Conservation (phyloP, 2,888 invertebrate genomes). For the Oscheius sp. region DNA sequence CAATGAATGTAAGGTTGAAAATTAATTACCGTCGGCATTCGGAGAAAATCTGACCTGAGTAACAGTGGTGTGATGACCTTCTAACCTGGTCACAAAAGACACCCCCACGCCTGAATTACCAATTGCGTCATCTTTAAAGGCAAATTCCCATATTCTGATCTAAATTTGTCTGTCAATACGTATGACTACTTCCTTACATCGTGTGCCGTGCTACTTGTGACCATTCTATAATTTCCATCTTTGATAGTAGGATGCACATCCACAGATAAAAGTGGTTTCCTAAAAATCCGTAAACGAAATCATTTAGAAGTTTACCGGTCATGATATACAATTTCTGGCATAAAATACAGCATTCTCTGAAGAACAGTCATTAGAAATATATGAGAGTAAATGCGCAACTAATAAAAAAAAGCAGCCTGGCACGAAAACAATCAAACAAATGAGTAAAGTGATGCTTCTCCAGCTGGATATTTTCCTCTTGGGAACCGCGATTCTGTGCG, state of each 20-base stretch:
- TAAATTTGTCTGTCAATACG: constrained; percentile 19
- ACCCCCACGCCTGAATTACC: constrained; percentile 50
- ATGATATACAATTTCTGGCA: no score
- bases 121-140: constrained; percentile 46
- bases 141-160: constrained; percentile 69
- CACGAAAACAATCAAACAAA: no score
- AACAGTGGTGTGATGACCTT: constrained; percentile 90
- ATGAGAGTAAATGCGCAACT: no score
- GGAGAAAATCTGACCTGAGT: constrained; percentile 95
- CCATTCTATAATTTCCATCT: constrained; percentile 57
- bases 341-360: no score
- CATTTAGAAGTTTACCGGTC: no score
- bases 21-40: constrained; percentile 79
- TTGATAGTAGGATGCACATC: constrained; percentile 50
- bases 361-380: no score
- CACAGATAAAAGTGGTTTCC: constrained; percentile 61
- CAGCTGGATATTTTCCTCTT: no score
- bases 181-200: neutral
- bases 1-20: no score
- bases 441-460: no score
- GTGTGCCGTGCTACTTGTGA: constrained; percentile 61
- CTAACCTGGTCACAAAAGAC: constrained; percentile 88
- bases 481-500: no score
- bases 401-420: no score
- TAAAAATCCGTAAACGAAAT: no score